phyloP scores from a whole-genome alignment of 1,140 invertebrate genomes.

The Microplitis demolitor region DNA sequence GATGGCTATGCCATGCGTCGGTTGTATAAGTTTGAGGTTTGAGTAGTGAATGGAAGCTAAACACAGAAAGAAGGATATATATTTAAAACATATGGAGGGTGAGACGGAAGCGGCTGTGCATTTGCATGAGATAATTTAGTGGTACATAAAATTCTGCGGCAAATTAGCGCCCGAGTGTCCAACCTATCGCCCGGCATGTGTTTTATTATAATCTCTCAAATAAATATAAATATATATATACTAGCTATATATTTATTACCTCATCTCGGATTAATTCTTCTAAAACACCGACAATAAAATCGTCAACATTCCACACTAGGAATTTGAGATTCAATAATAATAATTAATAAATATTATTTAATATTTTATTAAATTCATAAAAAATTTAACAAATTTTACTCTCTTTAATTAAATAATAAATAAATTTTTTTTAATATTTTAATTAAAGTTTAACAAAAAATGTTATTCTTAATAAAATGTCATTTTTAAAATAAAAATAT shows the following conservation, averaged over 20 bases:
- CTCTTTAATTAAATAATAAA: not conserved
- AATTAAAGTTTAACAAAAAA: too few species aligned
- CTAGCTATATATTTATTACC: not conserved
- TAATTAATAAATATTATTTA: too few species aligned
- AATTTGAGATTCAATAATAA: too few species aligned
- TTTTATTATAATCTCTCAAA: constrained; percentile 12
- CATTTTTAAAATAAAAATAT: not conserved
- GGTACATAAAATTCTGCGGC: constrained; percentile 55
- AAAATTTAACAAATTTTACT: too few species aligned
- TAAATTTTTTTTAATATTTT: too few species aligned
- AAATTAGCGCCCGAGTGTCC: constrained; percentile 51
- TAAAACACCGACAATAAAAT: constrained; percentile 8
- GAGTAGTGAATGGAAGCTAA: too few species aligned
- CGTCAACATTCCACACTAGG: not conserved
- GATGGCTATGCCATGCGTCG: too few species aligned
- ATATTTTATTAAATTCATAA: too few species aligned
- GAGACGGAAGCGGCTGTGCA: constrained; percentile 43
- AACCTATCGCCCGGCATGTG: constrained; percentile 33
- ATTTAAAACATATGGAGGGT: not conserved
- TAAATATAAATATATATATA: not conserved
- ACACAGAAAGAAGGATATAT: not conserved
- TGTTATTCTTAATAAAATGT: too few species aligned
- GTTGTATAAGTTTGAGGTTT: too few species aligned
- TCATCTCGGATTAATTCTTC: constrained; percentile 1
- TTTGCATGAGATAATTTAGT: constrained; percentile 60